Percentiles rank a stretch among this genome's conserved stretches.
Evolutionary conservation across 1,140 invertebrate species (phyloP).

Genomic region (Dendroctonus ponderosae): DNA sequence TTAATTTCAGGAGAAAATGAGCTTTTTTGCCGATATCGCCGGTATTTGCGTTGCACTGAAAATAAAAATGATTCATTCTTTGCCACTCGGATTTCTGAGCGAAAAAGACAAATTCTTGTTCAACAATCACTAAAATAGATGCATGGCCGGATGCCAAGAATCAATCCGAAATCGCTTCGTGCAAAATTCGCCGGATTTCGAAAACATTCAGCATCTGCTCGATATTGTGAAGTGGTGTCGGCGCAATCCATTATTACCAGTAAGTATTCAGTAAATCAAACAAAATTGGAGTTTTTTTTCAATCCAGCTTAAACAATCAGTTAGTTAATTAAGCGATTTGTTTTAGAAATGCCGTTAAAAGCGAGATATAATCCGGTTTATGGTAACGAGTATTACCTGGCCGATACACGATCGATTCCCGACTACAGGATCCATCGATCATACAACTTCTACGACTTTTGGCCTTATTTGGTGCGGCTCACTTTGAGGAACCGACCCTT

Average conservation of each 20-base stretch:
- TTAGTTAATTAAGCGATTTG: neutral
- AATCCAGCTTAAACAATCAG: neutral
- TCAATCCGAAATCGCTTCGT: conserved; percentile 1
- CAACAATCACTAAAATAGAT: conserved; percentile 9
- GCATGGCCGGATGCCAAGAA: neutral
- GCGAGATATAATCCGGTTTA: conserved; percentile 35
- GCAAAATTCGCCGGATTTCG: conserved; percentile 16
- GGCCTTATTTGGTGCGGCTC: conserved; percentile 32
- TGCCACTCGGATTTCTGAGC: too few relatives aligned
- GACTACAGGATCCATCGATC: conserved; percentile 37
- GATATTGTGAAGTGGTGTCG: conserved; percentile 21
- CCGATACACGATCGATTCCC: conserved; percentile 31
- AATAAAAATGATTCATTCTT: neutral
- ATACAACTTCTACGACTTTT: conserved; percentile 37
- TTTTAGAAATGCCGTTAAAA: conserved; percentile 22
- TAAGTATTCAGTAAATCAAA: neutral
- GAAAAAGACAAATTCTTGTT: conserved; percentile 7
- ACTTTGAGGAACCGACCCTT: conserved; percentile 34
- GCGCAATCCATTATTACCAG: neutral
- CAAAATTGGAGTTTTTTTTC: neutral
- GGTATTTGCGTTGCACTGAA: too few relatives aligned
- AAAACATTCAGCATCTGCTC: conserved; percentile 19
- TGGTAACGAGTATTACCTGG: conserved; percentile 34
- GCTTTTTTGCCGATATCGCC: too few relatives aligned
- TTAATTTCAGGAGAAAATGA: too few relatives aligned